Evolutionary conservation across 2,113 vertebrate genomes (phyloP).

Genomic region (Platanista minor): DNA sequence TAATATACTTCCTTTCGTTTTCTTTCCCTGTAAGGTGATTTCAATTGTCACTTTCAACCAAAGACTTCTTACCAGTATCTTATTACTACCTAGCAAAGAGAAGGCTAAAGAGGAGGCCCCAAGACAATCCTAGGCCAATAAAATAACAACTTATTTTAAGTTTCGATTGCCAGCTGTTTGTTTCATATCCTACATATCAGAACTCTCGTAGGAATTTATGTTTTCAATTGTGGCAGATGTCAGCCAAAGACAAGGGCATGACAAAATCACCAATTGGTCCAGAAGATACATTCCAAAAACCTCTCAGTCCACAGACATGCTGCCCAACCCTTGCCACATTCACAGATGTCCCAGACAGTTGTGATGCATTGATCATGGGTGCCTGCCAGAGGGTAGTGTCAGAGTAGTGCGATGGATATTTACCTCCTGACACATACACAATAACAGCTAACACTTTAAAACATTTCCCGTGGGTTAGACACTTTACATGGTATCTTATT

Average conservation of each 20-base stretch:
- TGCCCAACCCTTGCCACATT: constrained; percentile 39
- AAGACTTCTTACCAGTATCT: background rate
- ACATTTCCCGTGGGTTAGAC: constrained; percentile 4
- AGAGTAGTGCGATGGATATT: constrained; percentile 50
- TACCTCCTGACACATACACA: background rate
- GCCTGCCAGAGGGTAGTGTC: constrained; percentile 21
- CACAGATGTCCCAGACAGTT: constrained; percentile 41
- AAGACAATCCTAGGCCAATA: background rate
- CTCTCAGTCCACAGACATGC: constrained; percentile 64
- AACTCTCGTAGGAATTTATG: constrained; percentile 22
- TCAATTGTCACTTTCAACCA: constrained; percentile 15
- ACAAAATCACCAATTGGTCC: constrained; percentile 53
- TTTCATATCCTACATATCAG: constrained; percentile 14
- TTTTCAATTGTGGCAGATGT: constrained; percentile 44
- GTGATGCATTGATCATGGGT: constrained; percentile 17
- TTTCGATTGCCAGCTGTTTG: constrained; percentile 44
- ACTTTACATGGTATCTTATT: background rate
- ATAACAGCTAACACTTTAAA: constrained; percentile 35
- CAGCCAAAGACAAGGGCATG: constrained; percentile 46
- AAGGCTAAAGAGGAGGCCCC: background rate
- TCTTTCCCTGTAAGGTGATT: background rate
- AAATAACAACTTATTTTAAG: constrained; percentile 24
- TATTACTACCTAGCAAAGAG: background rate
- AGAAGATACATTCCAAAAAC: constrained; percentile 56
- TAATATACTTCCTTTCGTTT: background rate